Percentiles rank a stretch among this genome's conserved stretches.
Evolutionary conservation across 2,888 invertebrate genomes (phyloP).

Genomic region (Xestoiulus laeticollis): DNA sequence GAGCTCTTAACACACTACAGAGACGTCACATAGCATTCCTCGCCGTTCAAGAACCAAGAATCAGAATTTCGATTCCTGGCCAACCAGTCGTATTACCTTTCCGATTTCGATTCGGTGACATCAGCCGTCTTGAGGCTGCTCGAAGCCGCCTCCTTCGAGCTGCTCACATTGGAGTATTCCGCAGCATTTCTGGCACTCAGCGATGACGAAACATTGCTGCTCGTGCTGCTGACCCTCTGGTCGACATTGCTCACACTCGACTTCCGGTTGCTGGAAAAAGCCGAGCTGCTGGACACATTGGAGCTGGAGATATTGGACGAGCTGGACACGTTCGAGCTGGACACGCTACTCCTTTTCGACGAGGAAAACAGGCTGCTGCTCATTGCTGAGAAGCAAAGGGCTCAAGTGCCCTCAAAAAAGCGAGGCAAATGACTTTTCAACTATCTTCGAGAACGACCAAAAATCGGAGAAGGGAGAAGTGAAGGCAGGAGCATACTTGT

Average conservation of each 20-base stretch:
- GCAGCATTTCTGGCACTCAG: neutral
- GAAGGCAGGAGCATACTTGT: constrained; percentile 46
- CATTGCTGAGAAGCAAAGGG: neutral
- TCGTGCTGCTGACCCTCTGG: constrained; percentile 24
- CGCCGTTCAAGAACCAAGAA: no score
- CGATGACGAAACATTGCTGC: neutral
- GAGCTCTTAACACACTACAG: no score
- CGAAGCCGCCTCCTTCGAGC: neutral
- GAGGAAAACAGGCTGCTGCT: constrained; percentile 46
- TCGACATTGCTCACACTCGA: constrained; percentile 30
- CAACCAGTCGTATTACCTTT: neutral
- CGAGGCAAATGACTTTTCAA: neutral
- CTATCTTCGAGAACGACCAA: constrained; percentile 43
- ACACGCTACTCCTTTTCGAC: constrained; percentile 46
- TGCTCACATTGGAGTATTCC: constrained; percentile 43
- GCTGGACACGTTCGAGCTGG: constrained; percentile 32
- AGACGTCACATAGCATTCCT: no score
- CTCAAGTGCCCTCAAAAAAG: neutral
- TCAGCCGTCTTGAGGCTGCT: neutral
- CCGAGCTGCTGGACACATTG: constrained; percentile 43
- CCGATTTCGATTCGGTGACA: neutral
- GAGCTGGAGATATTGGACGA: constrained; percentile 21
- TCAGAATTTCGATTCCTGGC: no score
- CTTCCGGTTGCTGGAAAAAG: constrained; percentile 39
- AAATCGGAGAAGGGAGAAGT: constrained; percentile 9